Evolutionary conservation across 2,797 vertebrate genomes (phyloP), one percentile per base, ranked within the genome.

Genomic region (Sphaeramia orbicularis): DNA sequence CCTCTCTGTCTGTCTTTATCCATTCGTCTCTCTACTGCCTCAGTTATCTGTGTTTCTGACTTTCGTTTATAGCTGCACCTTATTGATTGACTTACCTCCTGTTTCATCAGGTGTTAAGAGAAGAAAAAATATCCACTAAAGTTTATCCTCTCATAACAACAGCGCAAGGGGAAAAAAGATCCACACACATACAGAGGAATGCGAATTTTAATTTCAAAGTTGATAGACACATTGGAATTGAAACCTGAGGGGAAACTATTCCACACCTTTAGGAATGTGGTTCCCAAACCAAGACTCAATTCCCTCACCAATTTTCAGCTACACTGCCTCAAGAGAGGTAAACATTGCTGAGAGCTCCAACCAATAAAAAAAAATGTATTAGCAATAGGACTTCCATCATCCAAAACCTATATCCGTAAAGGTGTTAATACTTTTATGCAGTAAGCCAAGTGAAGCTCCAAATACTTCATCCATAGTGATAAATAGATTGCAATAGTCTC

Each of bases 241-340:
- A 80, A 84, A 85, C 81, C 76, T 65, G 68, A 75, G 79, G 85
- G 84, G 68, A 84, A 87, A 85, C 74, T 78, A 84, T 88, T 84
- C 80, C 76, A 77, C 76, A 88, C 76, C 71, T 89, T 73, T 30
- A 86, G 84, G 83, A 89, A 88, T 80, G 76, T 30, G 71, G 47
- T 72, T 89, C 76, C 82, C 78, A 85, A 85, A 89, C 84, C 83
- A 78, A 76, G 78, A 85, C 80, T 81, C 82, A 90, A 92, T 90
- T 91, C 86, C 87, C 89, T 80, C 77, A 87, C 76, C 91, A 91
- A 92, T 93, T 93, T 93, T 92, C 86, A 90, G 92, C 90, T 88
- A 92, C 86, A 77, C 64, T 91, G 89, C 89, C 89, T 88, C 86
- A 72, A 85, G 89, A 90, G 88, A 87, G 84, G 86, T 91, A 87